Evolutionary conservation across 2,113 vertebrate genomes (phyloP), one percentile per base, ranked within the genome.

Genomic region (Centropus bengalensis): DNA sequence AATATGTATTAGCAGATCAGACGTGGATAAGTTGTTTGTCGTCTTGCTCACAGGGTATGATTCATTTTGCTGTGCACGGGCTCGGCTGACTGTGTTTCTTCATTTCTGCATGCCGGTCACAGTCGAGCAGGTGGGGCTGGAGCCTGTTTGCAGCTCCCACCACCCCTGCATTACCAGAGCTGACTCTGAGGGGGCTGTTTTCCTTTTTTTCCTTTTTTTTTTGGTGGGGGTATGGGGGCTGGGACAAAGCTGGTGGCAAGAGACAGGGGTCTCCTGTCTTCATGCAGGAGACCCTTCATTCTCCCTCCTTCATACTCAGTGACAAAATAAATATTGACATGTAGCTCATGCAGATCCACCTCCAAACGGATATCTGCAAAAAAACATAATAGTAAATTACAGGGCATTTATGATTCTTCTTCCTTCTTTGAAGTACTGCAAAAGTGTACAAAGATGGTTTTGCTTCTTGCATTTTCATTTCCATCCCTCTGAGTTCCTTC

Each of bases 1-100:
- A 96, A 91, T 91, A 89, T 78, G 91, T 47, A 87, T 82, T 81
- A 84, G 78, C 38, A 52, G 82, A 68, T 69, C 84, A 38, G 74
- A 81, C 26, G 2, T 2, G 76, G 85, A 55, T 54, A 89, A 89
- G 78, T 63, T 26, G 71, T 15, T 83, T 68, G 56, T 6, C 8
- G 10, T 6, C 6, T 12, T 38, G 51, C 60, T 82, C 10, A 5
- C 33, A 8, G 70, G 36, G n/a, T 12, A 14, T 54, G 73, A 91
- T 58, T 82, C 90, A 66, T n/a, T 3, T 20, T 5, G 26, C 62
- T 9, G 32, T 1, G 33, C 21, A 14, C 0, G 45, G 67, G 20
- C 21, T 78, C 8, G 4, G 38, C 73, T 17, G 75, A 55, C 81
- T 32, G 40, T 2, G 1, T 58, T 47, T 10, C 9, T 10, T 23